Evolutionary conservation across 1,140 invertebrate genomes (phyloP).

Genomic region (Daktulosphaira vitifoliae): DNA sequence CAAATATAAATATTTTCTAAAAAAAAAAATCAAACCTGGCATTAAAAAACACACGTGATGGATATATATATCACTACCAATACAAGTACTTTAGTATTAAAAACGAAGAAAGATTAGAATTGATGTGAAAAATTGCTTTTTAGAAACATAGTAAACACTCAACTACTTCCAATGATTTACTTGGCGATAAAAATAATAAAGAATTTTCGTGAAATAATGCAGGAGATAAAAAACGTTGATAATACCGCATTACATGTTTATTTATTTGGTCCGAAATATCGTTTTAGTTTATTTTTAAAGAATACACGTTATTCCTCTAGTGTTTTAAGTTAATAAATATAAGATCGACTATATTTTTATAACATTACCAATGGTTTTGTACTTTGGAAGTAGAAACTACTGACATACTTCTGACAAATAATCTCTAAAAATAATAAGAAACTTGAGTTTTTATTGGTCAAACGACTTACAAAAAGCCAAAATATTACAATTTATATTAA

Average conservation of each 20-base stretch:
- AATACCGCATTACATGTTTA: neutral
- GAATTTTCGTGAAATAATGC: no score
- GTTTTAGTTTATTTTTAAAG: neutral
- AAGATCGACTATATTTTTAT: slow-evolving; percentile 15
- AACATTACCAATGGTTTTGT: neutral
- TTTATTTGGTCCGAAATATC: slow-evolving; percentile 1
- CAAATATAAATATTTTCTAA: no score
- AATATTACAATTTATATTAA: neutral
- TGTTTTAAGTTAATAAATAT: neutral
- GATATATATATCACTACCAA: no score
- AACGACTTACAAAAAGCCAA: slow-evolving; percentile 1
- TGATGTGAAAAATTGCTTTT: no score
- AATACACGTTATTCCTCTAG: neutral
- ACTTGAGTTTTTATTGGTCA: neutral
- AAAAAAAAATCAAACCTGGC: no score
- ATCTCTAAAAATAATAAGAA: slow-evolving; percentile 10
- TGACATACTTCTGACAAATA: neutral
- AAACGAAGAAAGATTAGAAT: no score
- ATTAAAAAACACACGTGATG: no score
- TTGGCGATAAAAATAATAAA: no score
- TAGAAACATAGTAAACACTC: no score
- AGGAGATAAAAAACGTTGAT: neutral
- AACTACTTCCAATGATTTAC: no score
- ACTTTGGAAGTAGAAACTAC: neutral
- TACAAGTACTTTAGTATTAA: no score